These are phyloP conservation scores for Drosophila tripunctata DNA, from an alignment of 2,888 invertebrate species.

Conservation along the genomic window DNA sequence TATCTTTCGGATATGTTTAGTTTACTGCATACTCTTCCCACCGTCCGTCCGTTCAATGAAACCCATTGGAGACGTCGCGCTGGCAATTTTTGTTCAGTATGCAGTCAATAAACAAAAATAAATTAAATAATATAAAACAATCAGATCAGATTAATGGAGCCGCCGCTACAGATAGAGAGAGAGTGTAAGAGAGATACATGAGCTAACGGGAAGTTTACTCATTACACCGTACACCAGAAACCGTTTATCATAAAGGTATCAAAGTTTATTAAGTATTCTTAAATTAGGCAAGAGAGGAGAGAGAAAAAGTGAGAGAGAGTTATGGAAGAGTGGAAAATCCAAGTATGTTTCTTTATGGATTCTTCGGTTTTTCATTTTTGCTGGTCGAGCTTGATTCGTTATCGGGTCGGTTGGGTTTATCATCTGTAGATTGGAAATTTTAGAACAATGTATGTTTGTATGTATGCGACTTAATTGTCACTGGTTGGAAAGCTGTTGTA, in stretches of 20 bases:
- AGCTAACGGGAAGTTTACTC: constrained; percentile 31
- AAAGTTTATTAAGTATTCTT: constrained; percentile 20
- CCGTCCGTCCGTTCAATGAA: background rate
- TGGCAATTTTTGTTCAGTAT: constrained; percentile 14
- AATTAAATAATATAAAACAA: constrained; percentile 3
- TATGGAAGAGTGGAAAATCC: background rate
- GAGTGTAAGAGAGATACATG: no score
- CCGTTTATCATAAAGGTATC: no score
- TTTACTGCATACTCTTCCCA: constrained; percentile 14
- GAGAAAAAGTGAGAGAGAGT: no score
- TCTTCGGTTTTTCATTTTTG: background rate
- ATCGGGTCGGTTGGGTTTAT: no score
- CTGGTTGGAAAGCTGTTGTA: no score
- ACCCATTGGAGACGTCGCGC: constrained; percentile 23
- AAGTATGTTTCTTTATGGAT: background rate
- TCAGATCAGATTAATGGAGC: constrained; percentile 39
- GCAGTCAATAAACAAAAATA: constrained; percentile 29
- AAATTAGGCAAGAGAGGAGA: no score
- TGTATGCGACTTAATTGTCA: background rate
- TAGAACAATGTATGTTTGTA: background rate
- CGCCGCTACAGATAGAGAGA: constrained; percentile 8
- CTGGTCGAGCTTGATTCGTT: background rate
- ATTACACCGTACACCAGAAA: background rate
- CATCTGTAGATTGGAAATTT: background rate
- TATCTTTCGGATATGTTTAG: constrained; percentile 29